Evolutionary conservation across 2,113 vertebrate species (phyloP).

Genomic region (Clarias magur): DNA sequence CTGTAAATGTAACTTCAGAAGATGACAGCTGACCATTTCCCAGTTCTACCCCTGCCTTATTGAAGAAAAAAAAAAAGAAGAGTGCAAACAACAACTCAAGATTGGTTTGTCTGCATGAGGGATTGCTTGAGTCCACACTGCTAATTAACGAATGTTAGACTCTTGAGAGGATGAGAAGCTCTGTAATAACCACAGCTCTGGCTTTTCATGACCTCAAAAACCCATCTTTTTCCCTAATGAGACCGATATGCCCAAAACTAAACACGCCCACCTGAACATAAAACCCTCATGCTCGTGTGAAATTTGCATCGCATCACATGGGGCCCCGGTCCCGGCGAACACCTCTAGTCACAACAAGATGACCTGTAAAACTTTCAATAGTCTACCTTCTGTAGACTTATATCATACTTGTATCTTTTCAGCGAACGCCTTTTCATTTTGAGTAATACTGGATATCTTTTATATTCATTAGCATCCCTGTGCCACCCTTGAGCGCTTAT

Average conservation of each 20-base stretch:
- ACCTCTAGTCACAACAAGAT: background rate
- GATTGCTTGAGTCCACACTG: background rate
- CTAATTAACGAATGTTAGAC: slow-evolving; percentile 23
- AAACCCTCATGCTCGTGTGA: background rate
- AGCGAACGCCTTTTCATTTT: background rate
- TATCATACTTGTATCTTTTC: background rate
- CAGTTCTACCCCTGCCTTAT: background rate
- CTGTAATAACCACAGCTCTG: background rate
- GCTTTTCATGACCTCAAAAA: background rate
- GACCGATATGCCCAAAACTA: background rate
- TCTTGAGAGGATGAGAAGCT: background rate
- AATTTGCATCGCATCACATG: background rate
- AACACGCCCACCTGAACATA: background rate
- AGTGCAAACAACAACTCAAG: background rate
- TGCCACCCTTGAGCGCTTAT: background rate
- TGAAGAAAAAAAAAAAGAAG: background rate
- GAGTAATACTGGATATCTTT: background rate
- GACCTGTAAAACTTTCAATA: background rate
- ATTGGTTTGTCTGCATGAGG: background rate
- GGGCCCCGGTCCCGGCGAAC: background rate
- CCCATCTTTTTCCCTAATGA: background rate
- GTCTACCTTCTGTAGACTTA: background rate
- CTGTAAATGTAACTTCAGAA: slow-evolving; percentile 7
- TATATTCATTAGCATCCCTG: background rate
- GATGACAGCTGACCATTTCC: background rate